phyloP scores from a whole-genome alignment of 2,113 vertebrate genomes.

The Redunca redunca region DNA sequence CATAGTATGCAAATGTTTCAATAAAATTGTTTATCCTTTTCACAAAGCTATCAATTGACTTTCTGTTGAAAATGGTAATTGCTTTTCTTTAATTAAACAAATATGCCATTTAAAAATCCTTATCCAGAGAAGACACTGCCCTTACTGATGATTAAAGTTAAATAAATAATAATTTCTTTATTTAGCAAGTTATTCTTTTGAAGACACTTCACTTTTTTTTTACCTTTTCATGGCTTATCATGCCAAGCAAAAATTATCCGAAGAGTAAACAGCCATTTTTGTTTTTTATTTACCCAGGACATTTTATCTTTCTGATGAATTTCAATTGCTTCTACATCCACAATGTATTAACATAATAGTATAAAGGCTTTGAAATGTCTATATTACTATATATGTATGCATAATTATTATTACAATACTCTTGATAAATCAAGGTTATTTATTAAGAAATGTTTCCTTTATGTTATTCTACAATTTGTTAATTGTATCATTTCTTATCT shows the following conservation, averaged over 20 bases:
- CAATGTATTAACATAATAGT: not conserved
- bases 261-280: not conserved
- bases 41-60: constrained; percentile 47
- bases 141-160: constrained; percentile 21
- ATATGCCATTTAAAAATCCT: constrained; percentile 57
- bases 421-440: not conserved
- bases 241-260: not conserved
- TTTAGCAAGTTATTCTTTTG: not conserved
- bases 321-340: not conserved
- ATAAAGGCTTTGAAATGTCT: not conserved
- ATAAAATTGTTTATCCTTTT: constrained; percentile 22
- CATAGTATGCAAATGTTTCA: not conserved
- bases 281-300: not conserved
- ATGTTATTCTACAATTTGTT: not conserved
- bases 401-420: not conserved
- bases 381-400: not conserved
- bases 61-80: constrained; percentile 49
- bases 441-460: not conserved
- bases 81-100: constrained; percentile 61
- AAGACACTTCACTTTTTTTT: not conserved
- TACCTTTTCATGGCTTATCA: not conserved
- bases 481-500: not conserved
- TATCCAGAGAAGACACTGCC: constrained; percentile 21
- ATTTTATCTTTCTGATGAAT: not conserved
- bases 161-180: constrained; percentile 40